These are phyloP conservation scores for Beroe forskalii DNA, from an alignment of 37 sponge, comb jelly and placozoan species.

Conservation along the genomic window DNA sequence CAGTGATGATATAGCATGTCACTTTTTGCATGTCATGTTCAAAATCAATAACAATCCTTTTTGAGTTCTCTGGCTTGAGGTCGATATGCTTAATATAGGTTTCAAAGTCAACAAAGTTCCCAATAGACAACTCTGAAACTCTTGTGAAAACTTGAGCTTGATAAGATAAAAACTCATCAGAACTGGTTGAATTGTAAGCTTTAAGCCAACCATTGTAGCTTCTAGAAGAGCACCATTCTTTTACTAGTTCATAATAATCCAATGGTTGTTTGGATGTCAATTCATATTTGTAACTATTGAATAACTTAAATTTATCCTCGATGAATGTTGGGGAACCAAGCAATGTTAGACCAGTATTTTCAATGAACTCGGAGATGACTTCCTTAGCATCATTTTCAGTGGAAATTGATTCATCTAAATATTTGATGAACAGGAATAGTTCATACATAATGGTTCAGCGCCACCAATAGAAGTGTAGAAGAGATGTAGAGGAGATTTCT, in stretches of 20 bases:
- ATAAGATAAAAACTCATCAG: conserved; percentile 20
- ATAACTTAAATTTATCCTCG: background rate
- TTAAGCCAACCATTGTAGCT: background rate
- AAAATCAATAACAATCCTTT: conserved; percentile 21
- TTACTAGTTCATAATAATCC: background rate
- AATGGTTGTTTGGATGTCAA: background rate
- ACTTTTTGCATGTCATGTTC: conserved; percentile 46
- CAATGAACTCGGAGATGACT: conserved; percentile 3
- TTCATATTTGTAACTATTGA: background rate
- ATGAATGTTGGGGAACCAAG: background rate
- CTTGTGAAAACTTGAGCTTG: conserved; percentile 25
- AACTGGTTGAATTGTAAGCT: background rate
- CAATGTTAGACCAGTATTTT: background rate
- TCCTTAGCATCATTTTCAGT: no score
- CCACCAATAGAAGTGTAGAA: no score
- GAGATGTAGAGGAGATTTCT: no score
- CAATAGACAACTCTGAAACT: conserved; percentile 56
- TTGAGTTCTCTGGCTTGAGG: conserved; percentile 16
- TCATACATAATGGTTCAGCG: no score
- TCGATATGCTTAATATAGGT: conserved; percentile 19
- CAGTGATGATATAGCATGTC: conserved; percentile 50
- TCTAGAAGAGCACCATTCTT: conserved; percentile 23
- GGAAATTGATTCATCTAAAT: no score
- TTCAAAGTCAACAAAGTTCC: conserved; percentile 1
- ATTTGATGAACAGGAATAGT: no score